Evolutionary conservation across 1,140 invertebrate genomes (phyloP), one percentile per base, ranked within the genome.

Genomic region (Charaxes varanes): DNA sequence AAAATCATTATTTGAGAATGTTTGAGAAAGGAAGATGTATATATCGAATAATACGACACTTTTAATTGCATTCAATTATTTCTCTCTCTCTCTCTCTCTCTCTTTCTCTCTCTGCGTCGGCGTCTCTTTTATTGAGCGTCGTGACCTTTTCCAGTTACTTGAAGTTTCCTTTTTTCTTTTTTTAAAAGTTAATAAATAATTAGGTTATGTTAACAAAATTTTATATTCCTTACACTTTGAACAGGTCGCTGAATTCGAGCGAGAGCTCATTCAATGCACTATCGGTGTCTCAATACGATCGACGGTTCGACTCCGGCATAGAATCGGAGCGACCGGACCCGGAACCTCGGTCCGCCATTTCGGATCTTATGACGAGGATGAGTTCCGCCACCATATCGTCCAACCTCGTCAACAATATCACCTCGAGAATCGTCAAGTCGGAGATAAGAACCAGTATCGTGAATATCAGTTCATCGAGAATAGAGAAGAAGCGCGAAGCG

Each of bases 361-460:
- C 72, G 6, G 77, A 83, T 28, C 55, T 83, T 8, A 64, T 81
- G 62, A 73, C 66, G 1, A 59, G 77, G 2, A 83, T 83, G 77
- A 60, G 51, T 11, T 60, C 72, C 1, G 74, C 70, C 3, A 71
- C 70, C 2, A 70, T 80, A 3, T 66, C 68, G 0, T 63, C 70
- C 0, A 71, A 71, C 23, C 36, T 78, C n/a, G 67, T 76, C 6
- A 73, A 67, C 41, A 79, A 80, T 18, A 21, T 77, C 1, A 68
- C 66, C 0, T 54, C 62, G 4, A 46, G 70, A 3, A 68, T 74
- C 8, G 70, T 57, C 3, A 79, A 74, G 16, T 71, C 73, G 0
- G 79, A 84, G 41, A 76, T 81, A 11, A 58, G 81, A 0, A 84
- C 81, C n/a, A 82, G 77, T 30, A 77, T 84, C 2, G 74, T 84